Evolutionary conservation across 64 coral and sea anemone species (phyloP), one percentile per base, ranked within the genome.

Genomic region (Exaiptasia diaphana): DNA sequence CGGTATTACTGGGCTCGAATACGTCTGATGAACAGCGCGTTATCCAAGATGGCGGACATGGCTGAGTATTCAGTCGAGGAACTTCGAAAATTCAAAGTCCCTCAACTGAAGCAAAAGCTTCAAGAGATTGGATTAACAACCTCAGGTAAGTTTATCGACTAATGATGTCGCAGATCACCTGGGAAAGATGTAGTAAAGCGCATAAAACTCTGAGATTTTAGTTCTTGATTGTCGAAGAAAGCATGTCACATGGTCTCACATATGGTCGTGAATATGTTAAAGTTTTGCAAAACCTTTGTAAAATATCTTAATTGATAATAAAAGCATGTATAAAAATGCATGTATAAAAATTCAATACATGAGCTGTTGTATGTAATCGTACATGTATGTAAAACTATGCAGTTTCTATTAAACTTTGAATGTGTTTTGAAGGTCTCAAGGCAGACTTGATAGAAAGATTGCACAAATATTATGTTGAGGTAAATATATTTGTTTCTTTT

Each of bases 1-100:
- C n/a, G n/a, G n/a, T n/a, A n/a, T n/a, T n/a, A n/a, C n/a, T n/a
- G n/a, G 69, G 62, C 17, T 2, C 21, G 12, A 64, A 56, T 41
- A 63, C 61, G 83, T 73, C n/a, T 38, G 57, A 50, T 39, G 27
- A 60, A 36, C 39, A 35, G 70, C 82, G 61, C 55, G 79, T 27
- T 38, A 43, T 90, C 68, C 93, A 97, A 97, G 18, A 97, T 97
- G 94, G 94, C 85, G 84, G 94, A 97, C 42, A 8, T 23, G 10
- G 27, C 28, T 1, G 6, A 15, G 24, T 55, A 79, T 28, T 54
- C 89, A 6, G 60, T 80, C 3, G 81, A 81, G 32, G 71, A 83
- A 17, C 64, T 99, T 1, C 92, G 89, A 42, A 99, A 99, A 64
- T 71, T 99, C 3, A 99, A 99, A 85, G 95, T 99, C 55, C 80